Evolutionary conservation across 2,113 vertebrate genomes (phyloP), one percentile per base, ranked within the genome.

Genomic region (Grammomys dolichurus): DNA sequence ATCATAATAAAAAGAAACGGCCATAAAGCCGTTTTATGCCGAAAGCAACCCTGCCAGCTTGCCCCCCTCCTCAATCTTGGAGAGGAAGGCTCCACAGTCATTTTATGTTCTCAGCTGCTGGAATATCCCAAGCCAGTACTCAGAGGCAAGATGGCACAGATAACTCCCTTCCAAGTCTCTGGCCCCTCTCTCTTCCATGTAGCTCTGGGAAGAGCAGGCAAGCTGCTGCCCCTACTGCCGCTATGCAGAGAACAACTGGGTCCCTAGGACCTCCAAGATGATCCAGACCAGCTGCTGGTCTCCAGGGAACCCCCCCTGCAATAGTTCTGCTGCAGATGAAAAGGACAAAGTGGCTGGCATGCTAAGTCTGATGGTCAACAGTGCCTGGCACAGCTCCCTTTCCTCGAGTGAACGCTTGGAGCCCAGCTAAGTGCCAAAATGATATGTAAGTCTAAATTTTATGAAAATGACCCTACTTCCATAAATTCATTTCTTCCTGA

Each of bases 21-120:
- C 97, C 97, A 98, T 98, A 98, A 98, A 98, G 98, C 92, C 7
- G 22, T 98, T 98, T 98, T 98, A 98, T 98, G 98, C 98, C 97
- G 97, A 98, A 92, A 96, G 94, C 6, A 7, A 92, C 97, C 98
- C 80, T n/a, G 90, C 92, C 95, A 97, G 97, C 94, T 82, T 92
- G 60, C 54, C 48, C 11, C 93, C 92, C 91, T n/a, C 90, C 91
- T 84, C 93, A 75, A 93, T 67, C 97, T 98, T 98, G 86, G 91
- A 17, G 78, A 20, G 76, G 98, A 97, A 9, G 78, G 98, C 96
- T 98, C 94, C 94, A 96, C 93, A 95, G 80, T 63, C 73, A n/a
- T 95, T 97, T 98, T 98, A 98, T 98, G 98, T 97, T 98, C 98
- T 98, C 97, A 98, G 98, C 97, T 98, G 98, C 98, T 97, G 93